phyloP scores from a whole-genome alignment of 2,113 vertebrate genomes.

The Oreochromis tanganicae region DNA sequence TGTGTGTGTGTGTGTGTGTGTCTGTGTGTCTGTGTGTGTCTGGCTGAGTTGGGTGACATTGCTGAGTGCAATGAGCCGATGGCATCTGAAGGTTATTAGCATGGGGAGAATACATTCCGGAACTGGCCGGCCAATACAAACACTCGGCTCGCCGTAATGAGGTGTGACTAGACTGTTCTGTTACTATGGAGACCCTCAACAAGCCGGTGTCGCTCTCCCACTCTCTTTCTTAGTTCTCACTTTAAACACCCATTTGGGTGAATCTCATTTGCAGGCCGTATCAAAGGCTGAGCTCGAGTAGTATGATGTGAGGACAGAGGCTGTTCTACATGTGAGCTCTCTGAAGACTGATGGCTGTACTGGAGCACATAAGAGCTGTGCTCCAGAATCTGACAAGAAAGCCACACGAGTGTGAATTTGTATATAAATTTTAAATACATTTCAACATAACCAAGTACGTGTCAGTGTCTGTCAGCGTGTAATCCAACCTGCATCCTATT shows the following conservation, averaged over 20 bases:
- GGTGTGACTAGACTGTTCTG: slow-evolving; percentile 68
- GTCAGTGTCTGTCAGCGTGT: background rate
- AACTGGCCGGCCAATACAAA: slow-evolving; percentile 69
- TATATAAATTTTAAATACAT: background rate
- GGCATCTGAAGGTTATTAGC: slow-evolving; percentile 73
- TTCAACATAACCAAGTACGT: background rate
- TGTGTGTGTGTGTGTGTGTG: background rate
- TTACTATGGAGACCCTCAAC: slow-evolving; percentile 67
- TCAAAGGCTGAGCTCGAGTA: background rate
- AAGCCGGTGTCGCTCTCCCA: slow-evolving; percentile 22
- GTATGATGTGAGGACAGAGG: background rate
- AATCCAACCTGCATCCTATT: background rate
- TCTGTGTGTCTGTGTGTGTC: background rate
- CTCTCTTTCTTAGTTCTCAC: background rate
- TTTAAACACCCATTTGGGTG: background rate
- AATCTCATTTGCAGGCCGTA: slow-evolving; percentile 22
- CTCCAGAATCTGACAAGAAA: background rate
- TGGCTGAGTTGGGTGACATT: slow-evolving; percentile 47
- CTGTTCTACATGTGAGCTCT: background rate
- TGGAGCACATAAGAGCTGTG: background rate
- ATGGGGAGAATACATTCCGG: slow-evolving; percentile 70
- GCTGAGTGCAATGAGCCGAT: slow-evolving; percentile 67
- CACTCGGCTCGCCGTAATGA: slow-evolving; percentile 67
- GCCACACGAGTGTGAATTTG: background rate
- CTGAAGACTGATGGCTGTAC: background rate